A percentile compares a stretch with the other conserved stretches of the same genome.
These are phyloP conservation scores for Pantelozetes paolii DNA, from an alignment of 2,888 invertebrate genomes.

Conservation along the genomic window DNA sequence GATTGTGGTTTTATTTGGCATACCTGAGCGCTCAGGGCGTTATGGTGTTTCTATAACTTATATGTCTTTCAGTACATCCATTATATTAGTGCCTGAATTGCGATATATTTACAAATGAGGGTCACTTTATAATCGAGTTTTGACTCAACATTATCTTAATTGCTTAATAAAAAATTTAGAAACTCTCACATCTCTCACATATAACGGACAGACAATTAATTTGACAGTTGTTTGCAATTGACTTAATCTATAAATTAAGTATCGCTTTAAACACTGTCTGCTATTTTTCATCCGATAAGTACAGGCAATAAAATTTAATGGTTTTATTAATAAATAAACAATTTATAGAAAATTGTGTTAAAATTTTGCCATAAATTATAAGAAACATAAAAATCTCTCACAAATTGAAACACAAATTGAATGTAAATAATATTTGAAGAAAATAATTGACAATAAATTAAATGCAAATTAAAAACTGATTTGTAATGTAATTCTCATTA, in stretches of 20 bases:
- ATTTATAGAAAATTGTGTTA: conserved; percentile 28
- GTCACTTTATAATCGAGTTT: conserved; percentile 28
- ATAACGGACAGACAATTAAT: conserved; percentile 36
- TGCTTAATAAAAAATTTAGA: conserved; percentile 38
- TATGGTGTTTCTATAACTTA: no score
- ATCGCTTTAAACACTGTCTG: conserved; percentile 36
- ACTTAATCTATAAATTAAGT: conserved; percentile 14
- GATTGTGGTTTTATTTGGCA: conserved; percentile 1
- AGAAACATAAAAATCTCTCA: not conserved
- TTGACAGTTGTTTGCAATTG: conserved; percentile 33
- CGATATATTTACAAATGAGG: conserved; percentile 1
- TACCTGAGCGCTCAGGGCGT: not conserved
- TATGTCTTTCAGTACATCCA: no score
- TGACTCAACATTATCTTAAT: conserved; percentile 34
- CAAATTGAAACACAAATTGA: not conserved
- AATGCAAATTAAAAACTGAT: not conserved
- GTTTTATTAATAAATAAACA: conserved; percentile 34
- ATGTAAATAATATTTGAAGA: not conserved
- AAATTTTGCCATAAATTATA: conserved; percentile 10
- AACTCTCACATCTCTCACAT: not conserved
- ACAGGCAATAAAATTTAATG: conserved; percentile 32
- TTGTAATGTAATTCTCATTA: conserved; percentile 1
- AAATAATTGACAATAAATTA: conserved; percentile 1
- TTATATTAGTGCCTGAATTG: not conserved
- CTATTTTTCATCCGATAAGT: conserved; percentile 32